Conservation (phyloP, 2,888 invertebrate species). For the Nomada fabriciana region DNA sequence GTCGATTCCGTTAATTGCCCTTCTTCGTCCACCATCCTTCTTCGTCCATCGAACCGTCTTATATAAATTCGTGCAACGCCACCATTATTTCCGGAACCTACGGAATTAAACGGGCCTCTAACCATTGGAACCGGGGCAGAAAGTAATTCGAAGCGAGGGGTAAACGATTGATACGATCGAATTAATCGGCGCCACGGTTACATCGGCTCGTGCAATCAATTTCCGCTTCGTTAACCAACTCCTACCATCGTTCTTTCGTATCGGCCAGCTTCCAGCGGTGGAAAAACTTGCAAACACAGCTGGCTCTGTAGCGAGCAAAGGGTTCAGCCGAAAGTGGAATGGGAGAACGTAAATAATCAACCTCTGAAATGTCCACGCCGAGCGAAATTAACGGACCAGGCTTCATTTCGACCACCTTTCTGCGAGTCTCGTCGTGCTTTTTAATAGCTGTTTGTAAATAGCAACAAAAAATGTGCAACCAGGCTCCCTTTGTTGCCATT, state of each 20-base stretch:
- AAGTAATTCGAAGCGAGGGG: conserved; percentile 2
- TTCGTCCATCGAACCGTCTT: no score
- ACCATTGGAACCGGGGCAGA: background rate
- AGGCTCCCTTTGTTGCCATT: background rate
- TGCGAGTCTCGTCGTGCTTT: background rate
- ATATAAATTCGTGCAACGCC: background rate
- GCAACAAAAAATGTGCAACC: background rate
- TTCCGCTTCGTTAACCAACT: background rate
- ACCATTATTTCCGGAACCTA: background rate
- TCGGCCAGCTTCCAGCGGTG: background rate
- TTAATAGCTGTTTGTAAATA: conserved; percentile 46
- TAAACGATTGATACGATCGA: conserved; percentile 26
- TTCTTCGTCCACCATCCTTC: no score
- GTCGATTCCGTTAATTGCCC: no score
- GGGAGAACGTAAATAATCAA: conserved; percentile 19
- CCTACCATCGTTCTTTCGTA: background rate
- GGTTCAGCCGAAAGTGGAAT: background rate
- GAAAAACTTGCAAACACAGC: background rate
- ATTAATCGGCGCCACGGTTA: conserved; percentile 14
- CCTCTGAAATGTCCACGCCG: background rate
- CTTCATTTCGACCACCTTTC: background rate
- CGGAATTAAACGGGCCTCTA: conserved; percentile 5
- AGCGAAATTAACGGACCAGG: conserved; percentile 20
- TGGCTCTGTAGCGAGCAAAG: background rate
- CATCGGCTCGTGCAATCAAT: conserved; percentile 2